phyloP scores from a whole-genome alignment of 2,797 vertebrate genomes.

The Sphenodon punctatus region DNA sequence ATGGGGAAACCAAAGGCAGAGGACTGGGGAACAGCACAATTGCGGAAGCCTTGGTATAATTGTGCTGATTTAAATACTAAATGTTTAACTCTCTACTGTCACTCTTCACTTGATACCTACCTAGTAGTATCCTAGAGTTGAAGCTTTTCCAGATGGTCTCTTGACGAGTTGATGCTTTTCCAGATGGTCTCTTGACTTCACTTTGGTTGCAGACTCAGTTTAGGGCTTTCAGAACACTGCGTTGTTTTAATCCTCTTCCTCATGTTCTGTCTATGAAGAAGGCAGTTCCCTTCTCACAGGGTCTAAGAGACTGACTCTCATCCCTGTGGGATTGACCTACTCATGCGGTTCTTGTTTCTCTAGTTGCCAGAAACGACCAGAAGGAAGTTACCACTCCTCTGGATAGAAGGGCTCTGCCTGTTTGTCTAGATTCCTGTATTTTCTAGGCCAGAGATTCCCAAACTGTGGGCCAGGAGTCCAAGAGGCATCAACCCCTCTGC shows the following conservation, averaged over 20 bases:
- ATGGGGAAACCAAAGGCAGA: not conserved
- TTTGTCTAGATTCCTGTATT: too few species aligned
- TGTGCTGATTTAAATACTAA: not conserved
- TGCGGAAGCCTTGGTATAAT: not conserved
- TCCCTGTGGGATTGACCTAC: not conserved
- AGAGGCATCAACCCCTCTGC: too few species aligned
- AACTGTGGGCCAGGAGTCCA: too few species aligned
- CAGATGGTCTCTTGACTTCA: not conserved
- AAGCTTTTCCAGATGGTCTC: not conserved
- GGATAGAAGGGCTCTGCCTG: not conserved
- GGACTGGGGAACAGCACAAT: not conserved
- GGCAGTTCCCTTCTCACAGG: not conserved
- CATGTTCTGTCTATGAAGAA: not conserved
- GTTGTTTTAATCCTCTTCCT: not conserved
- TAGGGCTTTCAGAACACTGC: not conserved
- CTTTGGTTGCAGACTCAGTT: not conserved
- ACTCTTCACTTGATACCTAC: not conserved
- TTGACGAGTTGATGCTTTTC: not conserved
- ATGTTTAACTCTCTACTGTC: not conserved
- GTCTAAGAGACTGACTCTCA: too few species aligned
- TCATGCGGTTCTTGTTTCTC: not conserved
- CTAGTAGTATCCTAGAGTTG: not conserved
- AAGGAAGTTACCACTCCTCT: not conserved
- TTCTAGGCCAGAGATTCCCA: too few species aligned
- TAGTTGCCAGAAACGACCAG: too few species aligned